phyloP scores from a whole-genome alignment of 2,888 invertebrate genomes.

The Drosophila gaucha region DNA sequence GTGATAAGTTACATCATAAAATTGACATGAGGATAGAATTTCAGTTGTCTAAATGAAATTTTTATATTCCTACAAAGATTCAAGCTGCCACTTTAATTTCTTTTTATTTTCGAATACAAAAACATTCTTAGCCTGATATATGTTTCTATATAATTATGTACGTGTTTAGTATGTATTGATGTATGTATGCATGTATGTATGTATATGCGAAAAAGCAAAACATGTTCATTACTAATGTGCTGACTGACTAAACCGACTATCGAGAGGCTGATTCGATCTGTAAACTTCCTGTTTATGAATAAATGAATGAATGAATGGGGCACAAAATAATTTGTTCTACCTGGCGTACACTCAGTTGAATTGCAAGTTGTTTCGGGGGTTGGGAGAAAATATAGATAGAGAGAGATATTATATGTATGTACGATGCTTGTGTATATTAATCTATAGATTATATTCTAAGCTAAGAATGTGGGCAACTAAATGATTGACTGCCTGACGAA shows the following conservation, averaged over 20 bases:
- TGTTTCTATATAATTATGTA: conserved; percentile 30
- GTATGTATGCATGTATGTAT: neutral
- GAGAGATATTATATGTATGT: conserved; percentile 13
- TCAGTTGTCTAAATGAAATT: conserved; percentile 40
- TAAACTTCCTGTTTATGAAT: conserved; percentile 1
- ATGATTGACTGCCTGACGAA: conserved; percentile 43
- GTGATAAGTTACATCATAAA: conserved; percentile 52
- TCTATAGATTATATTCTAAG: conserved; percentile 62
- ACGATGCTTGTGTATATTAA: conserved; percentile 33
- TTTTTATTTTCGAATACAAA: conserved; percentile 33
- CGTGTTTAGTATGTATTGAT: conserved; percentile 6
- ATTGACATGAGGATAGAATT: conserved; percentile 55
- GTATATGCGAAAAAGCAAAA: conserved; percentile 22
- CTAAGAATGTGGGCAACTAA: conserved; percentile 61
- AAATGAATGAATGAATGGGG: conserved; percentile 2
- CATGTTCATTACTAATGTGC: conserved; percentile 7
- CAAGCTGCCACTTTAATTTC: conserved; percentile 41
- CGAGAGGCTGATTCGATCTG: conserved; percentile 37
- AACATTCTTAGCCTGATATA: conserved; percentile 64
- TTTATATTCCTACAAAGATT: conserved; percentile 35
- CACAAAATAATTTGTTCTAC: conserved; percentile 45
- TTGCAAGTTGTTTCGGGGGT: conserved; percentile 13
- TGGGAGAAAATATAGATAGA: neutral
- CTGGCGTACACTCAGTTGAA: conserved; percentile 11
- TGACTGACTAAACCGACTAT: conserved; percentile 47